Evolutionary conservation across 2,888 invertebrate species (phyloP), one percentile per base, ranked within the genome.

Genomic region (Magallana nippona): DNA sequence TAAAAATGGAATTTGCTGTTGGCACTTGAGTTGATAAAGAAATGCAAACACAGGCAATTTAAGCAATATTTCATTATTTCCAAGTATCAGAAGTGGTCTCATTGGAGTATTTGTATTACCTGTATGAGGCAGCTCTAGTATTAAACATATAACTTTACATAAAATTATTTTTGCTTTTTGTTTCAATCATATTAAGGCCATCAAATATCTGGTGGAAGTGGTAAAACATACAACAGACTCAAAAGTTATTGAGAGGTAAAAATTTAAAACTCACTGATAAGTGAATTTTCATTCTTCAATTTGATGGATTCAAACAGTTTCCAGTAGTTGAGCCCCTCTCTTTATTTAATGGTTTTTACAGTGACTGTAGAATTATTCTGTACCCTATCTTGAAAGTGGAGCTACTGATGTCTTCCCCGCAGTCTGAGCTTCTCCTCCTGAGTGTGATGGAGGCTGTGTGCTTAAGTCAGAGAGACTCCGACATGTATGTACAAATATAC

Each of bases 121-220:
- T 44, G 44, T 44, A 44, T 44, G 8, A 8, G 44, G 44, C 44
- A 44, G 44, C 44, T 44, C 8, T 44, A 8, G 44, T 44, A 44
- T 44, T 8, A 44, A 44, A 44, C 44, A 44, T 44, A 44, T 8
- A 8, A 44, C 44, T 44, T 44, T 8, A 8, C 44, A 44, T 44
- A 44, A 44, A 44, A 0, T 44, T 44, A 44, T 44, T 44, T 19
- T 56, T 58, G 22, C 79, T 79, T 58, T 11, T 86, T 88, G 17
- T 83, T 44, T 44, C 8, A 0, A 44, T 44, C 44, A 5, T 44
- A 8, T 44, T 44, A 44, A 91, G 91, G 90, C 90, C 17, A 77
- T 89, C 22, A 58, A 79, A 19, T 91, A 88, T 81, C 58, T 90
- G 11, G 82, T 86, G 27, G 90, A 90, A 79, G 84, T 90, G n/a